Conservation (phyloP, 2,113 vertebrate genomes). For the Helogale parvula region DNA sequence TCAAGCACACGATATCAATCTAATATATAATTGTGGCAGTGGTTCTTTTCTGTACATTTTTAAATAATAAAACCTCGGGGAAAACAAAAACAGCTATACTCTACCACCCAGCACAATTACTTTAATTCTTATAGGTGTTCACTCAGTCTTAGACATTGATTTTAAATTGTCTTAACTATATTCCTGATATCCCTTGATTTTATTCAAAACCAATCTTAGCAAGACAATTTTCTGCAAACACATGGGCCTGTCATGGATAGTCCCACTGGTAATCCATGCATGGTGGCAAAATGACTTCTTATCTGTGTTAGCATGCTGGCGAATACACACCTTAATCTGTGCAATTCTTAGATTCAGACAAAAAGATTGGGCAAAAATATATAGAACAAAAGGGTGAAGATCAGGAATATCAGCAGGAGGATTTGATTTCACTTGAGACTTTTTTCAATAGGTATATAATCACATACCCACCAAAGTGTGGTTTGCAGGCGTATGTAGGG, state of each 20-base stretch:
- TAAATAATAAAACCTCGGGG: background rate
- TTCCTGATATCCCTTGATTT: slow-evolving; percentile 28
- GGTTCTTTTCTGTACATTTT: background rate
- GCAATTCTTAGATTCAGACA: background rate
- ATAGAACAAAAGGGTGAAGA: background rate
- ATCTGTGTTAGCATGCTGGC: background rate
- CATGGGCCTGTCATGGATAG: background rate
- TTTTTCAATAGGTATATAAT: slow-evolving; percentile 10
- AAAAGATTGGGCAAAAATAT: background rate
- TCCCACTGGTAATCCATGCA: background rate
- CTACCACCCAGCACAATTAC: background rate
- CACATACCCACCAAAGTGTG: background rate
- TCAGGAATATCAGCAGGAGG: background rate
- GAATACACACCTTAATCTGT: background rate
- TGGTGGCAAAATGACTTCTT: background rate
- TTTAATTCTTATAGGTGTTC: slow-evolving; percentile 9
- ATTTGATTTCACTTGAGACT: slow-evolving; percentile 24
- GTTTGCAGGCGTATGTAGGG: background rate
- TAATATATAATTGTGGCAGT: background rate
- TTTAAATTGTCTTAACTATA: slow-evolving; percentile 38
- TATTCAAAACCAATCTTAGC: slow-evolving; percentile 6
- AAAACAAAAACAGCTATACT: background rate
- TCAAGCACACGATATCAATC: background rate
- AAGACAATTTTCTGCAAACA: slow-evolving; percentile 33
- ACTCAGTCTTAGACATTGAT: background rate